Evolutionary conservation across 2,797 vertebrate species (phyloP).

Genomic region (Hyperoplus immaculatus): DNA sequence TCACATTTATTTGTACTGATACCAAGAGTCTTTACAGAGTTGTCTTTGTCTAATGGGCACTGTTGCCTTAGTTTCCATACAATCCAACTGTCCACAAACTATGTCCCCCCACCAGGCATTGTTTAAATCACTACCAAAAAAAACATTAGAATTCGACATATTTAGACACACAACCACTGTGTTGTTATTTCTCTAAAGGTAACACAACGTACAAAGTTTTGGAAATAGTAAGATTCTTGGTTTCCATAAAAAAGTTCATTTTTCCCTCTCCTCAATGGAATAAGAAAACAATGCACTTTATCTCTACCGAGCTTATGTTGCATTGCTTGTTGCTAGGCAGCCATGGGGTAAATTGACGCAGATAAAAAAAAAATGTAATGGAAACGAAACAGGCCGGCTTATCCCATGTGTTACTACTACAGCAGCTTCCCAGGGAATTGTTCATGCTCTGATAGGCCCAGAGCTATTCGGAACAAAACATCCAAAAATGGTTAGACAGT

Average conservation of each 20-base stretch:
- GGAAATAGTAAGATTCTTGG: constrained; percentile 85
- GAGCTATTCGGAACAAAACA: constrained; percentile 52
- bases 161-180: constrained; percentile 74
- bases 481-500: constrained; percentile 65
- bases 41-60: constrained; percentile 77
- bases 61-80: constrained; percentile 71
- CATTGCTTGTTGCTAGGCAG: constrained; percentile 78
- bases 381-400: constrained; percentile 75
- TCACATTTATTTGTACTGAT: constrained; percentile 89
- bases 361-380: constrained; percentile 67
- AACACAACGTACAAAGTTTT: constrained; percentile 89
- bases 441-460: constrained; percentile 67
- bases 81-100: constrained; percentile 74
- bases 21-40: constrained; percentile 80
- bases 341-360: constrained; percentile 81
- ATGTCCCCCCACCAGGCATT: constrained; percentile 71
- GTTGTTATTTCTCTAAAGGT: constrained; percentile 84
- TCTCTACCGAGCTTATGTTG: constrained; percentile 83
- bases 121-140: constrained; percentile 79
- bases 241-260: constrained; percentile 83
- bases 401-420: constrained; percentile 74
- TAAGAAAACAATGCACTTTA: constrained; percentile 88
- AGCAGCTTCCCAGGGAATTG: constrained; percentile 74
- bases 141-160: constrained; percentile 78
- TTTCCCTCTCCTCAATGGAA: constrained; percentile 68